These are phyloP conservation scores for Phaetusa simplex DNA, from an alignment of 2,113 vertebrate species.

Conservation along the genomic window DNA sequence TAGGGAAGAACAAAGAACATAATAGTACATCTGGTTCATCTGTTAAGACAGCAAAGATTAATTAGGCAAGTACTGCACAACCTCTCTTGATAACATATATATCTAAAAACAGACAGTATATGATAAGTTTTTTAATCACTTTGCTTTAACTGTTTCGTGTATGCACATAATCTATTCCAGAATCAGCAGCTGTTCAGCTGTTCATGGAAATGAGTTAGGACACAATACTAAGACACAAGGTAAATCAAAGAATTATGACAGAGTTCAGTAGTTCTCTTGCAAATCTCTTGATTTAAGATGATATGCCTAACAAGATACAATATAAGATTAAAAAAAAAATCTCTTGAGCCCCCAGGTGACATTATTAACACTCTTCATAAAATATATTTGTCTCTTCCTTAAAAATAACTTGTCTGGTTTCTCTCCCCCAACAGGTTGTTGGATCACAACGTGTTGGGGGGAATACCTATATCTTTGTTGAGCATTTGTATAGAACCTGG, in stretches of 20 bases:
- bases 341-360: not conserved
- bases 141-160: conserved; percentile 27
- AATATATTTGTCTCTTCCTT: not conserved
- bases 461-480: not conserved
- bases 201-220: not conserved
- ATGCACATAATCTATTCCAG: not conserved
- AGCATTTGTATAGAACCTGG: not conserved
- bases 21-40: conserved; percentile 72
- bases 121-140: conserved; percentile 17
- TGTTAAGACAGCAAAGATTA: conserved; percentile 71
- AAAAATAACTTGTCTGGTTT: not conserved
- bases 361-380: not conserved
- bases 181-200: not conserved
- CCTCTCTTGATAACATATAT: conserved; percentile 49
- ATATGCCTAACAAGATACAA: not conserved
- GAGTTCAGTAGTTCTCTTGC: not conserved
- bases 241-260: not conserved
- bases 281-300: not conserved
- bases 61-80: conserved; percentile 65
- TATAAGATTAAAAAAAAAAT: not conserved
- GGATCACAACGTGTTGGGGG: not conserved
- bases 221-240: not conserved
- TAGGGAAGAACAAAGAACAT: conserved; percentile 75
- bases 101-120: conserved; percentile 37
- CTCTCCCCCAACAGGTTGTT: not conserved